Percentiles rank a stretch among this genome's conserved stretches.
These are phyloP conservation scores for Holothuria scabra DNA, from an alignment of 53 echinoderm and acorn worm genomes.

Conservation along the genomic window DNA sequence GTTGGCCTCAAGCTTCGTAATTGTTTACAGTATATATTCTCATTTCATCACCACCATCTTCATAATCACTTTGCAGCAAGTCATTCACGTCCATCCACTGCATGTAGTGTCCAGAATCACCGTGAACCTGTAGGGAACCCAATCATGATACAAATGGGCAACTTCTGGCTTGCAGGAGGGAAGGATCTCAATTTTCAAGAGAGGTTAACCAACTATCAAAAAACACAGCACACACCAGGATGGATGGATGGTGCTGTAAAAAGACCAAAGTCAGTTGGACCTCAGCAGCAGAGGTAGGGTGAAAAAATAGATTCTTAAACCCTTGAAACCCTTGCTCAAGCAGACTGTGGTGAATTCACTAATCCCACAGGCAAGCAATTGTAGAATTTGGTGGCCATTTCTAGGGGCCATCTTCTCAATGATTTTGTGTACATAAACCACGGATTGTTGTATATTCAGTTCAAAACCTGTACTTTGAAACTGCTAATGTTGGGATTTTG, in stretches of 20 bases:
- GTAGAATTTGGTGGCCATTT: no score
- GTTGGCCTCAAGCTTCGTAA: no score
- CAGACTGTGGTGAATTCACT: no score
- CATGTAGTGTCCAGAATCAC: constrained; percentile 3
- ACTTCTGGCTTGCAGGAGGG: constrained; percentile 92
- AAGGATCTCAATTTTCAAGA: constrained; percentile 71
- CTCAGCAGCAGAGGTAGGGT: constrained; percentile 58
- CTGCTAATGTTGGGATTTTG: no score
- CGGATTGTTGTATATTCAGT: no score
- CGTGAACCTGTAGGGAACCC: constrained; percentile 64
- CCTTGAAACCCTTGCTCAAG: no score
- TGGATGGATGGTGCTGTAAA: constrained; percentile 82
- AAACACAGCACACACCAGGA: constrained; percentile 84
- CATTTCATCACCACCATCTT: no score
- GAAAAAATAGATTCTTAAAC: background rate
- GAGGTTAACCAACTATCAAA: constrained; percentile 64
- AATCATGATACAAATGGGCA: constrained; percentile 75
- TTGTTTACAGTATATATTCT: no score
- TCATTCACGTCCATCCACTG: constrained; percentile 60
- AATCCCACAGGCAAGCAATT: no score
- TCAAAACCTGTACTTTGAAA: no score
- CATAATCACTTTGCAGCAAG: background rate
- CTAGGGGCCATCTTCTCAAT: no score
- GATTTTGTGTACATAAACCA: no score
- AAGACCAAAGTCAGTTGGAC: constrained; percentile 89